Base-by-base conservation (phyloP, 2,113 vertebrate species). In the Apteryx owenii region DNA sequence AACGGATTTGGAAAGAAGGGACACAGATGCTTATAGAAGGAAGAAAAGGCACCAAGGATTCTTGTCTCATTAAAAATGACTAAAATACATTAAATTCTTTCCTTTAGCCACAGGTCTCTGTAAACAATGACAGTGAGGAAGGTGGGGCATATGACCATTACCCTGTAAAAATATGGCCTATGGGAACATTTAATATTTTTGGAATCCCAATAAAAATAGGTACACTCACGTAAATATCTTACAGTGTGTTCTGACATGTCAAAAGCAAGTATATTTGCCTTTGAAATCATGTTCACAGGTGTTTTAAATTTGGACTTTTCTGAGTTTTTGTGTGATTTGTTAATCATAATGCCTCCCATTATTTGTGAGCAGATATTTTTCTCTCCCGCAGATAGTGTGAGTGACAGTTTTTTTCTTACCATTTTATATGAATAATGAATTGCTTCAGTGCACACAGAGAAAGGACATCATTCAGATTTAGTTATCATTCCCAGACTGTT, bases 391-490 rank as follows among this genome's bases (percentile, higher is more conserved):
- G 61, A 11, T 8, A 77, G 46, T 3, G 3, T 69, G 68, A 96
- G 8, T 89, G 88, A 95, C 68, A 78, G 4, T 29, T 89, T 89
- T 89, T 95, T 62, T 88, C 64, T 61, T 58, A 64, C 14, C 4
- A n/a, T 93, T 91, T 91, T 48, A 69, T 65, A 82, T 46, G 54
- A 69, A 81, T 83, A 91, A 93, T 68, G 16, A 92, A 81, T 65
- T 85, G 38, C 89, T 96, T 80, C 66, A 88, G 23, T 82, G 78
- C 33, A 73, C 29, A 82, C 8, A 29, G 22, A 44, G 66, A 79
- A 85, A 72, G 9, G 33, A 79, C 8, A 76, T 29, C 2, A 56
- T 77, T 88, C 83, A 85, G 50, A 73, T n/a, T 64, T 62, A 68
- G 70, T 68, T 91, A 60, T 44, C 0, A 54, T 58, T 90, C 94